phyloP scores from a whole-genome alignment of 2,888 invertebrate species.

The Mechanitis messenoides region DNA sequence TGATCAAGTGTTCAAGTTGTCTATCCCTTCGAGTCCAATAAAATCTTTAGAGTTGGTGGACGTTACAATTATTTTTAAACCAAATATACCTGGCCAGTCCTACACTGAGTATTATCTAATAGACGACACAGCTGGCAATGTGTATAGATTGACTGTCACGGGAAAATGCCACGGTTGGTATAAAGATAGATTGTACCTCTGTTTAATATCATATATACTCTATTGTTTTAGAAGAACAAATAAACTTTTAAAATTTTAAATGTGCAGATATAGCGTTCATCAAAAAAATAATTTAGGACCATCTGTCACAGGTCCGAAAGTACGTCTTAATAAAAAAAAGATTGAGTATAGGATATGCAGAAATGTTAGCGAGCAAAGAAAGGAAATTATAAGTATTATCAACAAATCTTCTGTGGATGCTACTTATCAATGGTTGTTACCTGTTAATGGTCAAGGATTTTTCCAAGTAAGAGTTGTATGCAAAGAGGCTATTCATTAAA shows the following conservation, averaged over 20 bases:
- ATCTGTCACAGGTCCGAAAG: constrained; percentile 49
- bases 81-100: constrained; percentile 53
- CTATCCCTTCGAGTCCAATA: constrained; percentile 46
- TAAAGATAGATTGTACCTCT: neutral
- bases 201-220: neutral
- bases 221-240: too few species aligned
- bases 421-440: constrained; percentile 68
- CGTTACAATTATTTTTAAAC: constrained; percentile 51
- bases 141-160: constrained; percentile 53
- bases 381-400: constrained; percentile 48
- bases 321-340: constrained; percentile 48
- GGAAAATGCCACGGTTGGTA: constrained; percentile 60
- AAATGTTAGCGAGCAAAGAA: constrained; percentile 52
- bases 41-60: constrained; percentile 45
- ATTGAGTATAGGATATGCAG: constrained; percentile 55
- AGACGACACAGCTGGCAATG: constrained; percentile 54
- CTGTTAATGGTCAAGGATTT: constrained; percentile 54
- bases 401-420: constrained; percentile 61
- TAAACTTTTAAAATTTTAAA: too few species aligned
- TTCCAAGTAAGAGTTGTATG: constrained; percentile 51
- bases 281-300: neutral
- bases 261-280: neutral
- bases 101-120: constrained; percentile 65
- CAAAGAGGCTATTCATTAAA: too few species aligned
- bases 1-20: constrained; percentile 59